Evolutionary conservation across 2,797 vertebrate genomes (phyloP).

Genomic region (Poecilia wingei): DNA sequence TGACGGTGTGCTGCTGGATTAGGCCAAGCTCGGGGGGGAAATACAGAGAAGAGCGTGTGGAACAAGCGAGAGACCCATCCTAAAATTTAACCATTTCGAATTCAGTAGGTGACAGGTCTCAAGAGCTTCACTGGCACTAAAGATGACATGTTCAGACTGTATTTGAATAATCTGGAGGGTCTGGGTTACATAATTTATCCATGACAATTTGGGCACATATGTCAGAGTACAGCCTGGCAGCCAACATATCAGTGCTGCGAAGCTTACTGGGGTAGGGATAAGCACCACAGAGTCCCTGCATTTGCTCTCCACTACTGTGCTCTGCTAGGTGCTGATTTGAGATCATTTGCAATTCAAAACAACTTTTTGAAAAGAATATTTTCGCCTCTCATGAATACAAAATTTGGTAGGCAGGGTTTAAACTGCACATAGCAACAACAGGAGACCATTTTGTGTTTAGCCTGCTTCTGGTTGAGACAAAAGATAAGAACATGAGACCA

Average conservation of each 20-base stretch:
- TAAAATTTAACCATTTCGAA: conserved; percentile 76
- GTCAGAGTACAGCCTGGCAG: conserved; percentile 78
- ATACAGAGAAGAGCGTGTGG: conserved; percentile 22
- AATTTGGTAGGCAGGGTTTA: conserved; percentile 75
- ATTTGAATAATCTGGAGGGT: conserved; percentile 86
- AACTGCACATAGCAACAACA: conserved; percentile 70
- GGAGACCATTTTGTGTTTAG: conserved; percentile 57
- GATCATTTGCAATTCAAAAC: conserved; percentile 86
- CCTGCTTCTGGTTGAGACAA: conserved; percentile 48
- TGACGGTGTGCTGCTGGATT: conserved; percentile 78
- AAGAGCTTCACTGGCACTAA: conserved; percentile 70
- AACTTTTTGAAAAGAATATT: conserved; percentile 80
- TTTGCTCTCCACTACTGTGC: conserved; percentile 61
- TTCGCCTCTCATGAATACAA: conserved; percentile 81
- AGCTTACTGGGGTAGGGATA: conserved; percentile 80
- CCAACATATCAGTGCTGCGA: conserved; percentile 68
- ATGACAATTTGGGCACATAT: conserved; percentile 82
- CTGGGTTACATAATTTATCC: conserved; percentile 86
- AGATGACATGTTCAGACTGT: conserved; percentile 77
- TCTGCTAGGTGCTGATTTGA: conserved; percentile 78
- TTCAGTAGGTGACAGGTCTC: conserved; percentile 80
- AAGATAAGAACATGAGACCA: conserved; percentile 42
- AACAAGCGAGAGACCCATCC: conserved; percentile 54
- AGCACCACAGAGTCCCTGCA: conserved; percentile 76
- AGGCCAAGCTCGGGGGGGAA: conserved; percentile 66